Percentiles rank a stretch among this genome's conserved stretches.
These are phyloP conservation scores for Orthosia cruda DNA, from an alignment of 2,888 invertebrate genomes.

Conservation along the genomic window DNA sequence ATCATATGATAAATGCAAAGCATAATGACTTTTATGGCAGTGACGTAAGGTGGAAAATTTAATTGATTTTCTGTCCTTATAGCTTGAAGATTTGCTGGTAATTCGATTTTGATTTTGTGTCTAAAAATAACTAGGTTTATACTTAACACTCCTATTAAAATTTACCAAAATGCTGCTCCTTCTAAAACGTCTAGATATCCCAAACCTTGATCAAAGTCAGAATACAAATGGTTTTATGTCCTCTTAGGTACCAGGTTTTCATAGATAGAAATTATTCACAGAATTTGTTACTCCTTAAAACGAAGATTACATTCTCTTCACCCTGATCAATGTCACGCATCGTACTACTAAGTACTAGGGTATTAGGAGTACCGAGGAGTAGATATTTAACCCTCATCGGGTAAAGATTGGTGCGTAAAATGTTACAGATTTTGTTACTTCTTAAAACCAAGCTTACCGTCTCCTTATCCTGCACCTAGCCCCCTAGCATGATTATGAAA, in stretches of 20 bases:
- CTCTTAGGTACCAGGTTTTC: neutral
- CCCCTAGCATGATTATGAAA: no score
- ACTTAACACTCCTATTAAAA: neutral
- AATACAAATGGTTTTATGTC: neutral
- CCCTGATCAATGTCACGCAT: constrained; percentile 21
- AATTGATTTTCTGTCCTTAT: neutral
- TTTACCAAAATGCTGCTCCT: neutral
- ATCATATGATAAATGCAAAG: neutral
- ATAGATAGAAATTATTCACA: neutral
- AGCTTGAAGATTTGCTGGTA: neutral
- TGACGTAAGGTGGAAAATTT: neutral
- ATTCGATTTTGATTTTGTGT: neutral
- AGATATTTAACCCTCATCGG: neutral
- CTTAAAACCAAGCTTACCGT: neutral
- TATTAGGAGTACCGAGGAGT: neutral
- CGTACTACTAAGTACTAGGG: neutral
- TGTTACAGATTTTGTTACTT: neutral
- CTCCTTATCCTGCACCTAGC: no score
- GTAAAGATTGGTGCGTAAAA: neutral
- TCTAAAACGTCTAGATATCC: neutral
- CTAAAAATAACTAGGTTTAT: neutral
- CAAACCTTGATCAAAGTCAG: constrained; percentile 18
- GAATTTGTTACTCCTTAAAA: neutral
- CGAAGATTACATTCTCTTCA: neutral
- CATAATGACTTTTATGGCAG: neutral